These are phyloP conservation scores for Platygyra sinensis DNA, from an alignment of 64 coral and sea anemone genomes.

Conservation along the genomic window DNA sequence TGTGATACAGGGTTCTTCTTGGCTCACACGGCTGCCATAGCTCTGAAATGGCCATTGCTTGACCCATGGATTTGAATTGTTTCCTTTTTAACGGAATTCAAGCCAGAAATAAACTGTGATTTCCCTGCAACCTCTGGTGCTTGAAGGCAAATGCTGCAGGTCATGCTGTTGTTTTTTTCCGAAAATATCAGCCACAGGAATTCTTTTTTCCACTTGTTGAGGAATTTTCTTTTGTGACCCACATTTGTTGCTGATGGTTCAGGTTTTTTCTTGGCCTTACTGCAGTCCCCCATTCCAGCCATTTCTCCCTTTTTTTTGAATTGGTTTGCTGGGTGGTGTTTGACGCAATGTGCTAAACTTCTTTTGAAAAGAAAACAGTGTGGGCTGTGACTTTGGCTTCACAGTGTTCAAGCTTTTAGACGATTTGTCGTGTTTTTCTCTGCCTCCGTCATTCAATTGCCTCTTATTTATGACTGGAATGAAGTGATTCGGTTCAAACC, in stretches of 20 bases:
- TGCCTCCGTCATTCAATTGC: background rate
- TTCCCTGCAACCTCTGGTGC: background rate
- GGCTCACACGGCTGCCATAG: background rate
- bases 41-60: slow-evolving; percentile 1
- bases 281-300: background rate
- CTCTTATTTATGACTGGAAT: background rate
- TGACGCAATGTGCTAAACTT: background rate
- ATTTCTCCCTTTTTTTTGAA: background rate
- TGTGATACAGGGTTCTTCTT: background rate
- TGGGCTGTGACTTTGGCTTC: background rate
- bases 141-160: slow-evolving; percentile 3
- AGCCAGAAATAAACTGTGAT: slow-evolving; percentile 9
- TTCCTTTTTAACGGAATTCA: background rate
- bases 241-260: background rate
- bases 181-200: slow-evolving; percentile 11
- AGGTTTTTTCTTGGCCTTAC: background rate
- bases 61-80: background rate
- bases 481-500: background rate
- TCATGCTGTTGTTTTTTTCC: background rate
- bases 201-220: background rate
- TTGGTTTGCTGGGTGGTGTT: background rate
- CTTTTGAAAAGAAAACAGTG: slow-evolving; percentile 2
- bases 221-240: background rate
- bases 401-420: background rate
- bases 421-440: background rate